Evolutionary conservation across 2,888 invertebrate genomes (phyloP).

Genomic region (Balanococcus diminutus): DNA sequence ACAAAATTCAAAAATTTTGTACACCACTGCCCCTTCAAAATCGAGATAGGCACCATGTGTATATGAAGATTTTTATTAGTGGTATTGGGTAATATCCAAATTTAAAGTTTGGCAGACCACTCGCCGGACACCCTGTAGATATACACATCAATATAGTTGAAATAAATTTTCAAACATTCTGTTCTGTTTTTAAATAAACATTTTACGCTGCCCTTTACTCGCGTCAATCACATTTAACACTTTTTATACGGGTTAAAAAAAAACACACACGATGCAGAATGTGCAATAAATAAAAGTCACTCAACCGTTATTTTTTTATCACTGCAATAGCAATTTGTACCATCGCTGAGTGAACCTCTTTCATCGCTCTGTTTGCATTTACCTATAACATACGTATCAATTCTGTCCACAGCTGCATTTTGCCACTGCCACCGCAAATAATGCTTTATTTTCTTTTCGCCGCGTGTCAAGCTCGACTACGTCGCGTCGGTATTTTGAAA

Average conservation of each 20-base stretch:
- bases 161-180: background rate
- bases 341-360: background rate
- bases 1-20: too few species aligned
- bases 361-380: background rate
- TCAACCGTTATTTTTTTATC: slow-evolving; percentile 31
- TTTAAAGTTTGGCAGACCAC: too few species aligned
- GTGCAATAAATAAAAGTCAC: slow-evolving; percentile 35
- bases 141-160: background rate
- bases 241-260: slow-evolving; percentile 23
- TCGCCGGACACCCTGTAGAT: too few species aligned
- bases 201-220: background rate
- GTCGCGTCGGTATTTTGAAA: background rate
- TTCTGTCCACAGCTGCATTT: background rate
- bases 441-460: background rate
- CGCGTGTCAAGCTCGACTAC: too few species aligned
- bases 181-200: background rate
- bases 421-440: background rate
- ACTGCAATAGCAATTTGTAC: slow-evolving; percentile 37
- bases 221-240: slow-evolving; percentile 25
- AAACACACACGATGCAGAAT: slow-evolving; percentile 7
- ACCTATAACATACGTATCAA: too few species aligned
- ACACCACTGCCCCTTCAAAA: too few species aligned
- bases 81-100: too few species aligned
- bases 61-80: too few species aligned
- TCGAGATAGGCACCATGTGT: too few species aligned